Conservation (phyloP, 2,797 vertebrate genomes). For the Bovichtus diacanthus region DNA sequence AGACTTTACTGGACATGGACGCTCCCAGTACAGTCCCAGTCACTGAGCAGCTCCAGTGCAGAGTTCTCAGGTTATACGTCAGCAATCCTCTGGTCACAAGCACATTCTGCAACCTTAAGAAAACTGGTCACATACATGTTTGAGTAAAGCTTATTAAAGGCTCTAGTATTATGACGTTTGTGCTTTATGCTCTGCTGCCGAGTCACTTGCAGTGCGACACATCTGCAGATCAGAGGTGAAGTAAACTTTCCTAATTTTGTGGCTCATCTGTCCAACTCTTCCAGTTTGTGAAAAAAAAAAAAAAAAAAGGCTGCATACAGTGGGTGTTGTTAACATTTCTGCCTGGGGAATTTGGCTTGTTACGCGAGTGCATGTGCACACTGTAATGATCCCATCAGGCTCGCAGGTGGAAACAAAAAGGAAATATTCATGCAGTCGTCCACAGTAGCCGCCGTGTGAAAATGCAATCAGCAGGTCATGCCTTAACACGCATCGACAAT, state of each 20-base stretch:
- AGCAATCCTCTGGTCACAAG: slow-evolving; percentile 57
- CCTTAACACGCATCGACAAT: slow-evolving; percentile 27
- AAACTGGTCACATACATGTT: slow-evolving; percentile 44
- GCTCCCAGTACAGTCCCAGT: slow-evolving; percentile 5
- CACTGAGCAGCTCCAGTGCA: slow-evolving; percentile 19
- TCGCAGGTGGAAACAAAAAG: slow-evolving; percentile 25
- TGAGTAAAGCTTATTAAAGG: slow-evolving; percentile 63
- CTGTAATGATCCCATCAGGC: slow-evolving; percentile 32
- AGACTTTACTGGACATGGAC: neutral
- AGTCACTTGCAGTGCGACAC: slow-evolving; percentile 40
- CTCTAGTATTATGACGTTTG: slow-evolving; percentile 35
- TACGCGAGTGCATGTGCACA: neutral
- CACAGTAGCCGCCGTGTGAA: slow-evolving; percentile 24
- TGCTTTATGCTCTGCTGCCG: slow-evolving; percentile 42
- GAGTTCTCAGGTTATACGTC: slow-evolving; percentile 36
- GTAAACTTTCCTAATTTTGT: neutral
- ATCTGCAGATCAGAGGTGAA: slow-evolving; percentile 7
- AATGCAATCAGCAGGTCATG: slow-evolving; percentile 47
- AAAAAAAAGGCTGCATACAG: neutral
- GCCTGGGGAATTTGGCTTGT: neutral
- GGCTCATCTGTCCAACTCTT: neutral
- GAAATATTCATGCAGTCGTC: slow-evolving; percentile 32
- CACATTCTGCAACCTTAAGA: slow-evolving; percentile 52
- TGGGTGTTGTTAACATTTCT: neutral
- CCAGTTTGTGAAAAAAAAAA: neutral